Base-by-base conservation (phyloP, 30 jellyfish, hydroid and myxozoan genomes). In the Aurelia aurita complex sp. Pacific region DNA sequence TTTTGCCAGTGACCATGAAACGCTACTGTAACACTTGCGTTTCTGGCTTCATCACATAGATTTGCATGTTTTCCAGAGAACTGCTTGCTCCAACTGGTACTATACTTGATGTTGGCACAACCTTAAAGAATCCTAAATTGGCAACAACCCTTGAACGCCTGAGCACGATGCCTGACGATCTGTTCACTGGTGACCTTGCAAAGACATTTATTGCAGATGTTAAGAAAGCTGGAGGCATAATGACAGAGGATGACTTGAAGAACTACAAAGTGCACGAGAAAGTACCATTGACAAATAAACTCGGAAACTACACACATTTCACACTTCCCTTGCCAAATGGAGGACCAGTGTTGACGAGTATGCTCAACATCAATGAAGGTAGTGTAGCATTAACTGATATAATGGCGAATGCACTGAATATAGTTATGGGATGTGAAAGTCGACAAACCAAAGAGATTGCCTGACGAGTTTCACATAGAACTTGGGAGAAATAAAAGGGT, bases 321-420 rank as follows among this genome's bases (percentile, higher is more conserved):
- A 92, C 98, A 18, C 29, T 91, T 13, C 97, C 93, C 16, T 80
- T 87, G 32, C 98, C 98, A 29, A 96, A 92, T 33, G 98, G 98
- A 51, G 98, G 98, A 8, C 83, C 95, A 3, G 97, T 92, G 7
- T 86, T 92, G 10, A 59, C 92, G 2, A 94, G 83, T 59, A 92
- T 92, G 35, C 87, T 92, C 60, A 92, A 92, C 70, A 92, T 92
- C 94, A 83, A 65, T 46, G 57, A 67, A 73, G 98, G 98, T 92
- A 73, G 15, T 69, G 57, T 18, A 6, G 4, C 10, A 23, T 23
- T 23, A 23, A 23, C 29, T 23, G 29, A 23, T 23, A 23, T 23
- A 23, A 23, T 23, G 29, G 29, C 29, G 29, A 23, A 23, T 23
- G 29, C 29, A 23, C 8, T 46, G 8, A 0, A 46, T 4, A 38